Conservation (phyloP, 35 echinoderm and acorn worm species). For the Ophioderma brevispina region DNA sequence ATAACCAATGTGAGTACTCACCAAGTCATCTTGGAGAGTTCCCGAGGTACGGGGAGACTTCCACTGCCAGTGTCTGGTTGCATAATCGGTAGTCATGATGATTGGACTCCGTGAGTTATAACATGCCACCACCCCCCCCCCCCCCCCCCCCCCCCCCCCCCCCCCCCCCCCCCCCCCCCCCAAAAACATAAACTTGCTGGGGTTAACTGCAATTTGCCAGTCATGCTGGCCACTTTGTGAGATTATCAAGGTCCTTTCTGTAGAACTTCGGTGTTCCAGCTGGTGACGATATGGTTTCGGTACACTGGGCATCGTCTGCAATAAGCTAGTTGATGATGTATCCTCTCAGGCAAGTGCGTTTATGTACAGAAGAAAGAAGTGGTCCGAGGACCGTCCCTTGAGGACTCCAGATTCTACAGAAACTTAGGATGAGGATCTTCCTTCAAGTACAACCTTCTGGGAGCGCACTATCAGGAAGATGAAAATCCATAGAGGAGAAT, state of each 20-base stretch:
- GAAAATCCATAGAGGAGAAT: neutral
- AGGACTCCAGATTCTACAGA: conserved; percentile 28
- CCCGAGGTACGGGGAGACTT: too few species aligned
- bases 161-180: too few species aligned
- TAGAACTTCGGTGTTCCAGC: neutral
- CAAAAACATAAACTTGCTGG: conserved; percentile 20
- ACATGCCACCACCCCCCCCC: too few species aligned
- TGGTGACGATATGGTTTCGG: conserved; percentile 34
- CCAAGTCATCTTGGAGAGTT: too few species aligned
- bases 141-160: too few species aligned
- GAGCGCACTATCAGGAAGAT: conserved; percentile 33
- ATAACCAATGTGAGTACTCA: too few species aligned
- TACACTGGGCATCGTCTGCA: conserved; percentile 25
- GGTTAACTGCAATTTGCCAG: conserved; percentile 36
- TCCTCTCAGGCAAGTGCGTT: neutral
- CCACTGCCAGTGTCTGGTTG: too few species aligned
- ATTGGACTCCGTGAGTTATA: too few species aligned
- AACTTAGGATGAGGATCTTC: neutral
- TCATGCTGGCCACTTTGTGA: conserved; percentile 19
- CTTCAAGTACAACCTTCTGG: conserved; percentile 36
- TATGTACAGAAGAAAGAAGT: conserved; percentile 42
- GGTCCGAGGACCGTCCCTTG: conserved; percentile 37
- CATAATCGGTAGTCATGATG: too few species aligned
- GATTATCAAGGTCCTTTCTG: conserved; percentile 13
- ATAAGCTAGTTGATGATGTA: conserved; percentile 28